Percentiles rank a stretch among this genome's conserved stretches.
Conservation (phyloP, 2,797 vertebrate species). For the Sarcophilus harrisii region DNA sequence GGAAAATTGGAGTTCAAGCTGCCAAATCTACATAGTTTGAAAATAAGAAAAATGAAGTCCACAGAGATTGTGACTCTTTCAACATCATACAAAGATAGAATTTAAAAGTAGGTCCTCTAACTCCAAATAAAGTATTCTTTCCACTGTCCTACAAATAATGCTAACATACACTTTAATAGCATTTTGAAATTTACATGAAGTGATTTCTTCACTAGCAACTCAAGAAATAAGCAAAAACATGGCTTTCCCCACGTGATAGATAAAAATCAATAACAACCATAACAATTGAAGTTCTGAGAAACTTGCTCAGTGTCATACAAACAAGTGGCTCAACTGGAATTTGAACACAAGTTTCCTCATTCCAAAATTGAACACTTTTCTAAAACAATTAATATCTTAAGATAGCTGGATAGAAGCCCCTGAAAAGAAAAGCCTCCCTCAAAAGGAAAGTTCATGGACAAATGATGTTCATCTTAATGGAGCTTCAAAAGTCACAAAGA, state of each 20-base stretch:
- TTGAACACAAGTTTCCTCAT: background rate
- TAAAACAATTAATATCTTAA: background rate
- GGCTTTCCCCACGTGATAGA: too few species aligned
- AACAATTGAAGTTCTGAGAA: background rate
- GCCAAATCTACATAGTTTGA: background rate
- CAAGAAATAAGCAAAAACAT: too few species aligned
- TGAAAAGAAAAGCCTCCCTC: too few species aligned
- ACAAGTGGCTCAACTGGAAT: background rate
- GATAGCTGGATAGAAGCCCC: too few species aligned
- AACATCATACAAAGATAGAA: background rate
- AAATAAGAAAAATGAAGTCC: background rate
- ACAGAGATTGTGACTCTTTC: background rate
- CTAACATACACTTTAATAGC: background rate
- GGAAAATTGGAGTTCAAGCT: background rate
- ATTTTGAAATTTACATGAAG: background rate
- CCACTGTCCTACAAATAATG: background rate
- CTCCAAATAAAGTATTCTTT: background rate
- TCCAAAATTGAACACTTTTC: background rate
- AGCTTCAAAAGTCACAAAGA: too few species aligned
- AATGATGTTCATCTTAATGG: too few species aligned
- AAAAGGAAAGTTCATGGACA: too few species aligned
- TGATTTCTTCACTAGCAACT: background rate
- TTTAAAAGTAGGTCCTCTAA: background rate
- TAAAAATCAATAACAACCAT: background rate
- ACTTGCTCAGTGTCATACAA: background rate